phyloP scores from a whole-genome alignment of 2,113 vertebrate species.

The Vidua macroura region DNA sequence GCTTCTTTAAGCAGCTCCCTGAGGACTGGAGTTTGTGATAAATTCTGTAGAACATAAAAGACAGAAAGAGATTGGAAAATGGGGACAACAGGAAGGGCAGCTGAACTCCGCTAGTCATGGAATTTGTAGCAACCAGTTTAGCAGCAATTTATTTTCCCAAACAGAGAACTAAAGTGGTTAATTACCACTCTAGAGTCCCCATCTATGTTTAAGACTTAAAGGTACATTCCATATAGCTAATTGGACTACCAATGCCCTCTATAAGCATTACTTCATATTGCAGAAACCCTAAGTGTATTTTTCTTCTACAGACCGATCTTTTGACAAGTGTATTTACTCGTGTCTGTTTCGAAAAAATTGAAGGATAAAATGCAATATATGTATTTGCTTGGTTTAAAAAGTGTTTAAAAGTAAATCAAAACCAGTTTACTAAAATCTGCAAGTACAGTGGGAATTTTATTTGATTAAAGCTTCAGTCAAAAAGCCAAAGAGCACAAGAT shows the following conservation, averaged over 20 bases:
- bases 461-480: neutral
- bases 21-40: conserved; percentile 90
- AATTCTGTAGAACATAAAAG: conserved; percentile 77
- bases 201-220: neutral
- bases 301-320: neutral
- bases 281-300: neutral
- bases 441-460: neutral
- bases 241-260: neutral
- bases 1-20: conserved; percentile 83
- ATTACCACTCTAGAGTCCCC: neutral
- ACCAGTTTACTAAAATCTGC: neutral
- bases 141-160: neutral
- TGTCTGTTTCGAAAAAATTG: neutral
- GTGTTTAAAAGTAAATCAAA: neutral
- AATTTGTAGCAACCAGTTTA: neutral
- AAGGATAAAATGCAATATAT: neutral
- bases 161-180: neutral
- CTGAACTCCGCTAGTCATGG: neutral
- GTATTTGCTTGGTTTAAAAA: neutral
- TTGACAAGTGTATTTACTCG: neutral
- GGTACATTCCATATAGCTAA: neutral
- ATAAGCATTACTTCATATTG: neutral
- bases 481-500: neutral
- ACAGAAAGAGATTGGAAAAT: neutral
- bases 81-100: neutral